These are phyloP conservation scores for Carcharodon carcharias DNA, from an alignment of 2,797 vertebrate species.

Conservation along the genomic window DNA sequence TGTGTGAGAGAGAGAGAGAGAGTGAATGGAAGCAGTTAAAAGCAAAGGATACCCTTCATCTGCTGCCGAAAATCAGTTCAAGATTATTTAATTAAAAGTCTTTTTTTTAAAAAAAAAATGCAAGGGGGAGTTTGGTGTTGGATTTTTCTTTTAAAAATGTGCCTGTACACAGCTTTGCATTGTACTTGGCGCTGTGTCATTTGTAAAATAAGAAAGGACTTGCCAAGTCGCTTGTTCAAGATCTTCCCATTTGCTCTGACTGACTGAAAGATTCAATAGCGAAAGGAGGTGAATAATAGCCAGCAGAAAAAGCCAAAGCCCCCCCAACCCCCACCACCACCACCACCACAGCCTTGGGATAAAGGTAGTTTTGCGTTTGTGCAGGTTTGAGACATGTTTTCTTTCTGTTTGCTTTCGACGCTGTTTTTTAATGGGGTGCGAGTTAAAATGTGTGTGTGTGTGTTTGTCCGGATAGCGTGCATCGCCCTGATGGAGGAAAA, in stretches of 20 bases:
- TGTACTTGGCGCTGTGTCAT: neutral
- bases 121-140: neutral
- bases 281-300: neutral
- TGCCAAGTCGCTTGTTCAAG: neutral
- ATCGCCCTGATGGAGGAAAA: neutral
- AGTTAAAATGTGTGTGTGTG: neutral
- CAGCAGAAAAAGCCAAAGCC: too few relatives aligned
- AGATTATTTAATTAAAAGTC: slow-evolving; percentile 49
- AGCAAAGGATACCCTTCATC: slow-evolving; percentile 46
- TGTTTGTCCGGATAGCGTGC: neutral
- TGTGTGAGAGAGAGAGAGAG: neutral
- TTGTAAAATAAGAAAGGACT: neutral
- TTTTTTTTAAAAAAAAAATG: slow-evolving; percentile 39
- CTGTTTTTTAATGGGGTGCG: neutral
- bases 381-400: neutral
- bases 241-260: neutral
- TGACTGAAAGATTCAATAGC: neutral
- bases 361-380: neutral
- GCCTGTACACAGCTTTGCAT: neutral
- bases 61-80: slow-evolving; percentile 47
- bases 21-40: slow-evolving; percentile 60
- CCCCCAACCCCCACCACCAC: neutral
- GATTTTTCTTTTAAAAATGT: neutral
- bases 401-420: neutral
- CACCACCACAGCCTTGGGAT: neutral